phyloP scores from a whole-genome alignment of 2,113 vertebrate genomes.

The Apodemus speciosus region DNA sequence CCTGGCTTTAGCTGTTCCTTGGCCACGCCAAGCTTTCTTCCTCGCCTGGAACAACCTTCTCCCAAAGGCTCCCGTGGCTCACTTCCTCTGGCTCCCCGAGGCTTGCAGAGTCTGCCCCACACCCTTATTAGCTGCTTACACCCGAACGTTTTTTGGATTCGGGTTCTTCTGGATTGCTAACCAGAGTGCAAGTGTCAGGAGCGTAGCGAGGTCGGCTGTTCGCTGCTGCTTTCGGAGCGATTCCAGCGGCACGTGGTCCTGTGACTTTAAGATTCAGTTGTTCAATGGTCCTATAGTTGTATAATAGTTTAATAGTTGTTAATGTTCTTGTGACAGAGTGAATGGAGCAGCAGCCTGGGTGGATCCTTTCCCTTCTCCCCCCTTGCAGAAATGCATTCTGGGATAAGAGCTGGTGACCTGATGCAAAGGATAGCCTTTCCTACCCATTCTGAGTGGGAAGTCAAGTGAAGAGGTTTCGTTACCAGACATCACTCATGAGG shows the following conservation, averaged over 20 bases:
- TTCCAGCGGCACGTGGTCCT: fast-evolving
- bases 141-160: background rate
- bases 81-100: background rate
- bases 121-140: background rate
- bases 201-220: background rate
- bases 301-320: too few relatives aligned
- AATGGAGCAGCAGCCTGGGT: too few relatives aligned
- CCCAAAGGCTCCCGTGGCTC: background rate
- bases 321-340: background rate
- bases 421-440: background rate
- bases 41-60: slow-evolving; percentile 4
- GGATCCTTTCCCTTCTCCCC: background rate
- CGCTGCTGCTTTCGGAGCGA: background rate
- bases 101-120: background rate
- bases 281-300: background rate
- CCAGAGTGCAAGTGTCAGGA: background rate
- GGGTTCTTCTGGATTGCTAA: background rate
- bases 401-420: background rate
- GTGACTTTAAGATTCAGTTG: too few relatives aligned
- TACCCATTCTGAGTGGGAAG: background rate
- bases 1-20: background rate
- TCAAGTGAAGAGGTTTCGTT: background rate
- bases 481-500: background rate
- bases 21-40: background rate
- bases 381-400: background rate